phyloP scores from a whole-genome alignment of 1,140 invertebrate genomes.

The Mercenaria mercenaria region DNA sequence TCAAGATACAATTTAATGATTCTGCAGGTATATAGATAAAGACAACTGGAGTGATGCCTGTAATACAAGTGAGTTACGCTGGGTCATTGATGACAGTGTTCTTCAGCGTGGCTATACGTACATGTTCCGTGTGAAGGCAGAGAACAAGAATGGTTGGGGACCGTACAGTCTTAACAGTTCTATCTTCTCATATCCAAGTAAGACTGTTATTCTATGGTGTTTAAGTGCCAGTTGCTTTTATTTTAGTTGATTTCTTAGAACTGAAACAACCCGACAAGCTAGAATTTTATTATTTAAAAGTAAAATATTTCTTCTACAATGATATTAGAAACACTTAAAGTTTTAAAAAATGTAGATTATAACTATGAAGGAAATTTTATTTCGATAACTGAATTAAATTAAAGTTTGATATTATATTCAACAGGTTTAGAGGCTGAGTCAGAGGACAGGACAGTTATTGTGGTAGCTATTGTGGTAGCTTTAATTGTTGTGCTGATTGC shows the following conservation, averaged over 20 bases:
- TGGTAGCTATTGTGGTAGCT: constrained; percentile 87
- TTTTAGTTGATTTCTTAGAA: too few species aligned
- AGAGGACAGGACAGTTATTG: constrained; percentile 85
- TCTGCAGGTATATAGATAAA: constrained; percentile 67
- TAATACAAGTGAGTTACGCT: constrained; percentile 94
- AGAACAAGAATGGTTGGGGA: constrained; percentile 92
- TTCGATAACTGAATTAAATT: too few species aligned
- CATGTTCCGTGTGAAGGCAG: constrained; percentile 92
- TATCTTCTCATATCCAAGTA: constrained; percentile 71
- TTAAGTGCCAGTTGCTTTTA: too few species aligned
- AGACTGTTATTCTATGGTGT: background rate
- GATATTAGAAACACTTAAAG: too few species aligned
- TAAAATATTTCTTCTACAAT: too few species aligned
- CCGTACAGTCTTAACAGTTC: constrained; percentile 88
- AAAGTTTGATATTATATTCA: too few species aligned
- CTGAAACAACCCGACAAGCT: too few species aligned
- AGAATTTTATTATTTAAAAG: too few species aligned
- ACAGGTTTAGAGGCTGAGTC: constrained; percentile 30
- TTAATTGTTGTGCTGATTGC: constrained; percentile 71
- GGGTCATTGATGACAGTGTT: constrained; percentile 89
- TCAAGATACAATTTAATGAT: too few species aligned
- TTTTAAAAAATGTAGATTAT: too few species aligned
- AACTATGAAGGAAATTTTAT: too few species aligned
- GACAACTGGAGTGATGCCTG: constrained; percentile 90
- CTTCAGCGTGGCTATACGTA: constrained; percentile 88